Evolutionary conservation across 1,140 invertebrate species (phyloP).

Genomic region (Propsilocerus akamusi): DNA sequence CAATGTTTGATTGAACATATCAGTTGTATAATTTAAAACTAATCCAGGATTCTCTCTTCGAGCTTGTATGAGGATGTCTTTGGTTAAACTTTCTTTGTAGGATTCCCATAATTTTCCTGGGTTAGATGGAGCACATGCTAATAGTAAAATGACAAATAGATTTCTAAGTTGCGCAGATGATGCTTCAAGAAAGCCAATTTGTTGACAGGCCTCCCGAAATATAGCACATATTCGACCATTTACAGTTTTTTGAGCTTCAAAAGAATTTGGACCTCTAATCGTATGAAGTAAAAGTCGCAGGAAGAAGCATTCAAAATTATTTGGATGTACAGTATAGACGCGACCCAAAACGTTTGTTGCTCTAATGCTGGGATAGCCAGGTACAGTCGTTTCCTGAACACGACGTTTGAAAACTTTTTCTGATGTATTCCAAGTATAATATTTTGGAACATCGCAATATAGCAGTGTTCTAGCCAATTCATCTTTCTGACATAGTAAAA

Average conservation of each 20-base stretch:
- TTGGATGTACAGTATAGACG: conserved; percentile 23
- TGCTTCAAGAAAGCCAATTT: conserved; percentile 14
- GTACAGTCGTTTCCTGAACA: background rate
- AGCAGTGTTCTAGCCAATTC: conserved; percentile 25
- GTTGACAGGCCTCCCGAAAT: conserved; percentile 20
- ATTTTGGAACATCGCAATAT: conserved; percentile 23
- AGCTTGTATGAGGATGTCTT: conserved; percentile 15
- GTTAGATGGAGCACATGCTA: conserved; percentile 15
- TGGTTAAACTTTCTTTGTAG: no score
- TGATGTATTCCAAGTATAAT: conserved; percentile 24
- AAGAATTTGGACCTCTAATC: conserved; percentile 22
- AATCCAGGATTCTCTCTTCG: conserved; percentile 8
- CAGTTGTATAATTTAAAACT: conserved; percentile 15
- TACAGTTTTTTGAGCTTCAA: conserved; percentile 21
- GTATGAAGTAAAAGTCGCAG: conserved; percentile 21
- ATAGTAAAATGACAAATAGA: conserved; percentile 23
- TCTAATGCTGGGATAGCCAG: conserved; percentile 11
- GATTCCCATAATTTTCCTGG: conserved; percentile 17
- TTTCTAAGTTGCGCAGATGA: conserved; percentile 19
- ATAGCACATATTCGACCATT: conserved; percentile 19
- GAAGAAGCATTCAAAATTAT: conserved; percentile 21
- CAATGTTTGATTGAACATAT: conserved; percentile 15
- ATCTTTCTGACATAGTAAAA: conserved; percentile 17
- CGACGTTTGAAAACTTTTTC: conserved; percentile 10
- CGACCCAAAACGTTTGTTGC: conserved; percentile 16